phyloP scores from a whole-genome alignment of 1,140 invertebrate species.

The Bombyx mandarina region DNA sequence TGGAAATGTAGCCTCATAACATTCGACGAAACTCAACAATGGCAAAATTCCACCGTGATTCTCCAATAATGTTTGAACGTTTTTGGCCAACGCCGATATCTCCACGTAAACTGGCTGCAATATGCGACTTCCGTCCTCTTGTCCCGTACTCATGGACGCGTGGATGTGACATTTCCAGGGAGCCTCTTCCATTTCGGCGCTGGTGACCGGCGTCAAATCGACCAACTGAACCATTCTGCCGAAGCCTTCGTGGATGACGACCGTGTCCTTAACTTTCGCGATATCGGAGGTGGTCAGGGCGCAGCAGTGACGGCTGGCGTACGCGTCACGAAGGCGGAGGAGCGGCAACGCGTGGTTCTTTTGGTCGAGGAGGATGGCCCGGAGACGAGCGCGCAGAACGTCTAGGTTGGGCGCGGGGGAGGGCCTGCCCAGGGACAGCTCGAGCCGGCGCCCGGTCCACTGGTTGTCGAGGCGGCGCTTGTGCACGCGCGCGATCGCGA shows the following conservation, averaged over 20 bases:
- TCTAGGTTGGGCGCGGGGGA: constrained; percentile 77
- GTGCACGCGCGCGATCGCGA: constrained; percentile 86
- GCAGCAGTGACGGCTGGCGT: constrained; percentile 84
- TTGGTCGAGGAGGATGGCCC: constrained; percentile 74
- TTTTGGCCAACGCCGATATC: constrained; percentile 75
- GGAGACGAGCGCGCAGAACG: constrained; percentile 65
- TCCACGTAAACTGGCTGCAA: constrained; percentile 80
- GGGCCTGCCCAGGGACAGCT: constrained; percentile 80
- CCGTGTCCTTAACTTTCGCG: constrained; percentile 81
- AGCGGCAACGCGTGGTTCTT: constrained; percentile 81
- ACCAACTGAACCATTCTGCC: constrained; percentile 79
- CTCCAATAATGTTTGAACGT: constrained; percentile 77
- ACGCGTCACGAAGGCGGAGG: constrained; percentile 86
- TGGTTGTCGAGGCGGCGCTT: constrained; percentile 76
- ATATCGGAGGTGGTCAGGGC: constrained; percentile 85
- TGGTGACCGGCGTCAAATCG: constrained; percentile 40
- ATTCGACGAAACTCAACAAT: constrained; percentile 79
- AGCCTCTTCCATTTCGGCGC: constrained; percentile 50
- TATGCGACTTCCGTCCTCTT: constrained; percentile 77
- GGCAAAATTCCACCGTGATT: constrained; percentile 52
- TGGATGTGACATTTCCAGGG: constrained; percentile 74
- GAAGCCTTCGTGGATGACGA: constrained; percentile 52
- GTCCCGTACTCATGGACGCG: constrained; percentile 59
- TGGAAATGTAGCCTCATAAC: constrained; percentile 82
- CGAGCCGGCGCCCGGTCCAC: constrained; percentile 82